Conservation (phyloP, 2,113 vertebrate species). For the rat (Rattus norvegicus) region DNA sequence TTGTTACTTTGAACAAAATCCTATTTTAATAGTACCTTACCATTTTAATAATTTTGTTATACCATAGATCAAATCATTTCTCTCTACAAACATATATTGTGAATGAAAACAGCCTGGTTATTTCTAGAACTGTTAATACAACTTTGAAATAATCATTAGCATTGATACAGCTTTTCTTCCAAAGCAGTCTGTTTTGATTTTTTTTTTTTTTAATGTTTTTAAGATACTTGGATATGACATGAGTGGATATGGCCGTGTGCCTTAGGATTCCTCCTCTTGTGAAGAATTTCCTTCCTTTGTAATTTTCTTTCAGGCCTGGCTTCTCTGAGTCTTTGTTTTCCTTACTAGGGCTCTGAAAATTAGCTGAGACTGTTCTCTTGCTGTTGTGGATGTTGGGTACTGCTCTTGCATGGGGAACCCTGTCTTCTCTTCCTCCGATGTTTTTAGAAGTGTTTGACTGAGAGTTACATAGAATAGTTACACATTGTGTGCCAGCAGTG, state of each 20-base stretch:
- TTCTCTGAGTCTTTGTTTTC: background rate
- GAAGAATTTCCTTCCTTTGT: background rate
- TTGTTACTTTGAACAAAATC: background rate
- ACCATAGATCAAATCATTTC: constrained; percentile 29
- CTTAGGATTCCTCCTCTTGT: background rate
- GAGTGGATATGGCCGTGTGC: background rate
- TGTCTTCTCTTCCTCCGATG: background rate
- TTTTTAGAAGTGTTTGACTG: background rate
- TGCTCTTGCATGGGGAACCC: background rate
- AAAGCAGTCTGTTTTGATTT: background rate
- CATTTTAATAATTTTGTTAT: constrained; percentile 28
- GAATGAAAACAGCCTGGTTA: constrained; percentile 29
- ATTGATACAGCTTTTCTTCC: constrained; percentile 5
- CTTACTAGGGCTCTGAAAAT: background rate
- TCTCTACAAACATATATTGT: background rate
- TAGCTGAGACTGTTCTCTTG: background rate
- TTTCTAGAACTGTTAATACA: background rate
- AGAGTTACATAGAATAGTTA: background rate
- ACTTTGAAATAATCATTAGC: background rate
- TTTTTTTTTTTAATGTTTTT: background rate
- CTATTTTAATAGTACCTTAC: background rate
- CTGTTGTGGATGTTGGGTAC: too few relatives aligned
- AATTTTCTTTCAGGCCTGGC: background rate
- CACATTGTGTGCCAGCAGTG: background rate
- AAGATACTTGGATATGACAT: background rate